These are phyloP conservation scores for Galeopsomyia nigrocyanea DNA, from an alignment of 2,888 invertebrate genomes.

Conservation along the genomic window DNA sequence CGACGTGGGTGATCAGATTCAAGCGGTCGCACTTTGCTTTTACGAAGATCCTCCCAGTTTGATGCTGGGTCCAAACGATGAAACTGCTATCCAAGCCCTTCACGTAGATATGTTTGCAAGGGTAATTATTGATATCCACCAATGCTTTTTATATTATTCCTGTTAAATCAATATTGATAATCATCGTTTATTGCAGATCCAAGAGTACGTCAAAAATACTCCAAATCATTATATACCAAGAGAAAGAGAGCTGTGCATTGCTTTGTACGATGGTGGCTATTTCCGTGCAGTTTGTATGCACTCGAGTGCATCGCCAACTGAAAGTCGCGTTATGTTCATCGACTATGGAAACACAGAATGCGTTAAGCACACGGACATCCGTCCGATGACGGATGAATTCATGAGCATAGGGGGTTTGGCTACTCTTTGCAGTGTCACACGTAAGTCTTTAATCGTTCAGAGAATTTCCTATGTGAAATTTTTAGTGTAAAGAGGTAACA, in stretches of 20 bases:
- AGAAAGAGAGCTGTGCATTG: slow-evolving; percentile 62
- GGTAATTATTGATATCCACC: too few species aligned
- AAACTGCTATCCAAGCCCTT: slow-evolving; percentile 22
- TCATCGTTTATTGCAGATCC: slow-evolving; percentile 51
- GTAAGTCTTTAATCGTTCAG: slow-evolving; percentile 51
- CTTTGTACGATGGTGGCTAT: slow-evolving; percentile 57
- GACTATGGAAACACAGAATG: slow-evolving; percentile 62
- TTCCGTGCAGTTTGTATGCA: slow-evolving; percentile 60
- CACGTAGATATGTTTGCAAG: slow-evolving; percentile 28
- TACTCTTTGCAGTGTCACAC: slow-evolving; percentile 53
- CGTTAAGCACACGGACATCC: slow-evolving; percentile 59
- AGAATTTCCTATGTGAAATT: too few species aligned
- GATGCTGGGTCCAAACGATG: slow-evolving; percentile 36
- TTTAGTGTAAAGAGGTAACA: neutral
- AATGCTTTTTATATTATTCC: too few species aligned
- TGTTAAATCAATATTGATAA: too few species aligned
- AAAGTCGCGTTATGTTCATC: slow-evolving; percentile 58
- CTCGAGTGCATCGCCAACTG: slow-evolving; percentile 46
- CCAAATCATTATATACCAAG: slow-evolving; percentile 62
- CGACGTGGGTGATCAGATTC: slow-evolving; percentile 37
- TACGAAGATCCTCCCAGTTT: neutral
- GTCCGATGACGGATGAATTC: slow-evolving; percentile 63
- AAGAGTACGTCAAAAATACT: slow-evolving; percentile 55
- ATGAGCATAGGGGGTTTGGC: slow-evolving; percentile 53
- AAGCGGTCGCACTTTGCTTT: slow-evolving; percentile 26